These are phyloP conservation scores for Temnothorax curvispinosus DNA, from an alignment of 1,140 invertebrate species.

Conservation along the genomic window DNA sequence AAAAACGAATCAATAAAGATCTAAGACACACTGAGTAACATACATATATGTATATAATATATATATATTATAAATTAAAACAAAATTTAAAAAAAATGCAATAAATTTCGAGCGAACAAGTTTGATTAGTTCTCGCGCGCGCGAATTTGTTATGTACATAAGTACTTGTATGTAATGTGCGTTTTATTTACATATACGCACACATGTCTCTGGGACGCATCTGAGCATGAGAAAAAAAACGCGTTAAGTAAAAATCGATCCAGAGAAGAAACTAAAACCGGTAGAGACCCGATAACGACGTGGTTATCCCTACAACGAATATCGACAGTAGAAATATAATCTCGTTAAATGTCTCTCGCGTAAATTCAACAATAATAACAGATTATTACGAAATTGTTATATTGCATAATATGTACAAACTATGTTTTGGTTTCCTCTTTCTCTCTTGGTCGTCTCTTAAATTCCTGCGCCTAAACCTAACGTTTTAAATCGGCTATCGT, in stretches of 20 bases:
- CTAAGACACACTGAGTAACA: constrained; percentile 5
- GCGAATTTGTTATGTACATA: constrained; percentile 74
- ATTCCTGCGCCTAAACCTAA: constrained; percentile 40
- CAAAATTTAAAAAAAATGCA: constrained; percentile 41
- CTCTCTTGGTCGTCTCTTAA: constrained; percentile 44
- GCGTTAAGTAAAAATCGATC: constrained; percentile 63
- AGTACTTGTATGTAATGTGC: constrained; percentile 64
- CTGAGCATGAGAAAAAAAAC: constrained; percentile 44
- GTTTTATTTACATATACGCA: constrained; percentile 13
- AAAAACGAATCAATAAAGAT: constrained; percentile 22
- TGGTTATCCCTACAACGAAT: constrained; percentile 69
- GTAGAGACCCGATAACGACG: constrained; percentile 60
- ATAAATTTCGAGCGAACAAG: constrained; percentile 48
- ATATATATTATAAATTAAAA: constrained; percentile 58
- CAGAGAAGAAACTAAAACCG: constrained; percentile 50
- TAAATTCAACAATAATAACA: constrained; percentile 84
- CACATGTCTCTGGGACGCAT: constrained; percentile 10
- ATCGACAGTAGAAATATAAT: constrained; percentile 83
- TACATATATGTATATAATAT: constrained; percentile 10
- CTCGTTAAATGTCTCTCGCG: constrained; percentile 82
- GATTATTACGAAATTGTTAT: constrained; percentile 80
- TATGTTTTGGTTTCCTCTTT: constrained; percentile 80
- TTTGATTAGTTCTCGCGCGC: constrained; percentile 60
- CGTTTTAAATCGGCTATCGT: constrained; percentile 41
- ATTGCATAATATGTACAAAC: constrained; percentile 79